Conservation (phyloP, 2,888 invertebrate genomes). For the Eristalis tenax region DNA sequence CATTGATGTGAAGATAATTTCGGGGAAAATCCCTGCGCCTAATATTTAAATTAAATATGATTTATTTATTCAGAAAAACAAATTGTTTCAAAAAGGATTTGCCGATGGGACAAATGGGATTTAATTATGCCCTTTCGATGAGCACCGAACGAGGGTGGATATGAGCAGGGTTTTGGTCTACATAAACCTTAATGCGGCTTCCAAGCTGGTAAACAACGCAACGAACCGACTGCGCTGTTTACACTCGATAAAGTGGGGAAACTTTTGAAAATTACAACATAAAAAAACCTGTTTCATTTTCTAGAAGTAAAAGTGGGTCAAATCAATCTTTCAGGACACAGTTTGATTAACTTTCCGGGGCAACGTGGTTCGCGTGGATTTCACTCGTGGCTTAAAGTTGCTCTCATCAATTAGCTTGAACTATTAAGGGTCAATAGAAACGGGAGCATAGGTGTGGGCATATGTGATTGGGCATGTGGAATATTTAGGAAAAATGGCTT, state of each 20-base stretch:
- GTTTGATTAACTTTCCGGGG: background rate
- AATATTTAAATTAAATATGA: constrained; percentile 50
- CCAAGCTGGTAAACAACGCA: constrained; percentile 2
- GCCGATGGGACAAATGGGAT: constrained; percentile 20
- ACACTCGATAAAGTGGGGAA: background rate
- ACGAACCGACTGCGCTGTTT: constrained; percentile 12
- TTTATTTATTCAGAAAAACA: constrained; percentile 39
- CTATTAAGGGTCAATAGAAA: too few species aligned
- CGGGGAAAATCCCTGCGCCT: constrained; percentile 40
- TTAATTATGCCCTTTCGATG: constrained; percentile 14
- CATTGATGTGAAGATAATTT: constrained; percentile 42
- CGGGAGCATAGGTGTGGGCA: too few species aligned
- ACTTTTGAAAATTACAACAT: background rate
- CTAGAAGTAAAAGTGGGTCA: background rate
- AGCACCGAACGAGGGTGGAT: background rate
- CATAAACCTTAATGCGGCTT: constrained; percentile 18
- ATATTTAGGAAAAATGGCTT: too few species aligned
- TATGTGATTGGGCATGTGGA: too few species aligned
- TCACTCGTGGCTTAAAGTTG: background rate
- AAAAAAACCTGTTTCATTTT: background rate
- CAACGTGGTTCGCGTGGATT: background rate
- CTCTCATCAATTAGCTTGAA: too few species aligned
- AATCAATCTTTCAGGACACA: constrained; percentile 13
- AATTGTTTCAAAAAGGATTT: constrained; percentile 19
- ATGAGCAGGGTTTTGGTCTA: background rate